Evolutionary conservation across 2,113 vertebrate species (phyloP).

Genomic region (Strix uralensis): DNA sequence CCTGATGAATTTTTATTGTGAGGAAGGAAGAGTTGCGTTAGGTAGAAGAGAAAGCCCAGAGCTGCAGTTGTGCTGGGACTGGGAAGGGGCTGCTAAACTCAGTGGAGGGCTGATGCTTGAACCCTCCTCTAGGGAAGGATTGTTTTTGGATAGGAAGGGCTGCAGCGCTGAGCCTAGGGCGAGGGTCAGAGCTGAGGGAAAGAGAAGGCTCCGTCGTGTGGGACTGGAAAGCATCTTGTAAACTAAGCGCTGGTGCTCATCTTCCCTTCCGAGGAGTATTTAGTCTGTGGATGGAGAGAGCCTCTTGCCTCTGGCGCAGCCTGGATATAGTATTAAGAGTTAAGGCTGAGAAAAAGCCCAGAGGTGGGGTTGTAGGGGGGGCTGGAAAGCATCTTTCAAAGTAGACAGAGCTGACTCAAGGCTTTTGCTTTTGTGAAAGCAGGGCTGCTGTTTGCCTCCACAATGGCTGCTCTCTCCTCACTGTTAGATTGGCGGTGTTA

Average conservation of each 20-base stretch:
- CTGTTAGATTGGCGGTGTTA: accelerated
- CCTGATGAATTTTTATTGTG: not conserved
- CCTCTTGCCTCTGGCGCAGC: not conserved
- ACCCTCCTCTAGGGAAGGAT: not conserved
- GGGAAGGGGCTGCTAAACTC: not conserved
- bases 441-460: not conserved
- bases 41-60: not conserved
- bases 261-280: not conserved
- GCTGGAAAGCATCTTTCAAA: not conserved
- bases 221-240: not conserved
- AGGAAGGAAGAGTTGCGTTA: not conserved
- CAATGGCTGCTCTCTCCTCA: not conserved
- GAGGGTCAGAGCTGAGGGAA: not conserved
- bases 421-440: not conserved
- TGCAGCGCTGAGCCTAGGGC: not conserved
- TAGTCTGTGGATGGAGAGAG: not conserved
- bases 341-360: not conserved
- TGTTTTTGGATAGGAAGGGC: not conserved
- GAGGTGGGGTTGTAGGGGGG: not conserved
- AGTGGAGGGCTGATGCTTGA: not conserved
- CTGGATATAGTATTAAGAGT: not conserved
- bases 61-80: not conserved
- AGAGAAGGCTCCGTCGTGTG: not conserved
- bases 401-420: not conserved
- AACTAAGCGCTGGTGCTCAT: not conserved